phyloP scores from a whole-genome alignment of 1,140 invertebrate species.

The Bactericera cockerelli region DNA sequence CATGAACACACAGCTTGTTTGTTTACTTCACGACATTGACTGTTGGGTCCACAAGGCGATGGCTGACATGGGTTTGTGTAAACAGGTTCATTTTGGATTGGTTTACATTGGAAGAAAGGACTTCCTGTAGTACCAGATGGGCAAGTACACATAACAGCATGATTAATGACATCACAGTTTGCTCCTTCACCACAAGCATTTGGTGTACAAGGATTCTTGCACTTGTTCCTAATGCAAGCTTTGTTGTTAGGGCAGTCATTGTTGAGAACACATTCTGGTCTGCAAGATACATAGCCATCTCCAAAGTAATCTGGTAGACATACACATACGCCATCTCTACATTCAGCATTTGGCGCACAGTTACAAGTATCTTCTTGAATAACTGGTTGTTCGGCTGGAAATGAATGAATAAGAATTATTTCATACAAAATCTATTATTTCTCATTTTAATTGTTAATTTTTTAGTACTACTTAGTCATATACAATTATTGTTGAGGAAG shows the following conservation, averaged over 20 bases:
- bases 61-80: constrained; percentile 41
- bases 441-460: too few species aligned
- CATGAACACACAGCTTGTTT: constrained; percentile 47
- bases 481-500: too few species aligned
- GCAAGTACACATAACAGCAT: constrained; percentile 55
- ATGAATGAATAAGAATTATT: too few species aligned
- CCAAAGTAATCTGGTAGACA: constrained; percentile 44
- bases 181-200: constrained; percentile 53
- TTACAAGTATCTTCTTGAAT: constrained; percentile 9
- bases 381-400: constrained; percentile 1
- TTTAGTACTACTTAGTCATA: too few species aligned
- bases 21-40: constrained; percentile 39
- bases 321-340: constrained; percentile 40
- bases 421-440: too few species aligned
- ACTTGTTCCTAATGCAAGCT: constrained; percentile 57
- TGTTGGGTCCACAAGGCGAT: constrained; percentile 53
- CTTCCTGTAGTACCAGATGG: constrained; percentile 48
- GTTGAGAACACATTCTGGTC: constrained; percentile 46
- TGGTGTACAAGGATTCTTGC: constrained; percentile 49
- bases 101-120: constrained; percentile 45
- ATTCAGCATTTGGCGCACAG: constrained; percentile 56
- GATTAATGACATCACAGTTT: constrained; percentile 48
- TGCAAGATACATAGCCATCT: constrained; percentile 43
- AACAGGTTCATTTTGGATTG: constrained; percentile 36
- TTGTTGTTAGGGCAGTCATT: constrained; percentile 43